A percentile compares a stretch with the other conserved stretches of the same genome.
These are phyloP conservation scores for Alca torda DNA, from an alignment of 2,797 vertebrate species.

Conservation along the genomic window DNA sequence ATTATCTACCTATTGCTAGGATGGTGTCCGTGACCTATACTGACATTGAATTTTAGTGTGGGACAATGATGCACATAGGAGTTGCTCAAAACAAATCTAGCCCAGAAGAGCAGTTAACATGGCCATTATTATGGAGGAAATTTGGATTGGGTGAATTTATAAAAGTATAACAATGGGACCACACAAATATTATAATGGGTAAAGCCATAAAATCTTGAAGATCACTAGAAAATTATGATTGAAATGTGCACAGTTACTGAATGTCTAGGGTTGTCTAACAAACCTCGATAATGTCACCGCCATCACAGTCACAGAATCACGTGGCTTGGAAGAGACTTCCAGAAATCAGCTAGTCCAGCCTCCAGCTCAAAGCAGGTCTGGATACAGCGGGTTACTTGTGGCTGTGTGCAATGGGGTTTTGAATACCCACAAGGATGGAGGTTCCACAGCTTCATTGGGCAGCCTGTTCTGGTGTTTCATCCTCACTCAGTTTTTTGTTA, in stretches of 20 bases:
- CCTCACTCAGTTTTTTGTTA: background rate
- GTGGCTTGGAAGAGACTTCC: background rate
- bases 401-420: fast-evolving
- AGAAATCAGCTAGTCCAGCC: background rate
- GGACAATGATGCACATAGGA: background rate
- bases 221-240: background rate
- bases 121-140: background rate
- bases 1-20: background rate
- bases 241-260: background rate
- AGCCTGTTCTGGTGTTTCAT: background rate
- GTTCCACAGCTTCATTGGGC: background rate
- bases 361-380: background rate
- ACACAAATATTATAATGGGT: background rate
- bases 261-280: background rate
- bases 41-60: background rate
- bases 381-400: background rate
- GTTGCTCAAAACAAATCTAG: background rate
- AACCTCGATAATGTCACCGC: background rate
- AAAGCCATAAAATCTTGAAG: background rate
- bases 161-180: background rate
- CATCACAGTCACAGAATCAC: background rate
- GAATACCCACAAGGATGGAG: background rate
- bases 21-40: background rate
- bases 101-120: background rate
- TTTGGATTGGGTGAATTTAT: background rate